Evolutionary conservation across 2,888 invertebrate species (phyloP).

Genomic region (Aphodius granarius): DNA sequence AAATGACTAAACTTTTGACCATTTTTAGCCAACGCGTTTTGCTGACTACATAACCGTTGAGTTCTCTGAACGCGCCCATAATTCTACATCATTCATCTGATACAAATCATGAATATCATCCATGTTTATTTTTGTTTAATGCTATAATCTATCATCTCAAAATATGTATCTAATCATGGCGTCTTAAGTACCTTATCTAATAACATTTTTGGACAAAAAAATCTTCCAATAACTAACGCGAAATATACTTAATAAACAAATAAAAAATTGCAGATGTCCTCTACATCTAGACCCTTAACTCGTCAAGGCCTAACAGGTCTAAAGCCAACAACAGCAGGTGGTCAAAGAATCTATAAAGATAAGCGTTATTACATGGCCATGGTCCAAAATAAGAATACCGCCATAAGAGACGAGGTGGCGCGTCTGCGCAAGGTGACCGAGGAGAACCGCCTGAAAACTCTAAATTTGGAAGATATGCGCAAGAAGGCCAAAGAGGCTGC

Average conservation of each 20-base stretch:
- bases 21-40: too few relatives aligned
- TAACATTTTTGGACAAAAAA: not conserved
- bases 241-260: too few relatives aligned
- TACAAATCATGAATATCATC: too few relatives aligned
- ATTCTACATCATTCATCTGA: too few relatives aligned
- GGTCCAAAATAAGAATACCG: conserved; percentile 35
- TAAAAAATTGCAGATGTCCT: conserved; percentile 26
- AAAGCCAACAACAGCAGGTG: conserved; percentile 33
- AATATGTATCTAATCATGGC: not conserved
- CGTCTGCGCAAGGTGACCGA: conserved; percentile 31
- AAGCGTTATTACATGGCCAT: conserved; percentile 35
- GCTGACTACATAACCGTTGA: too few relatives aligned
- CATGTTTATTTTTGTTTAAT: too few relatives aligned
- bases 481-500: conserved; percentile 34
- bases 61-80: too few relatives aligned
- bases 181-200: not conserved
- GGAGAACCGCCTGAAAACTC: conserved; percentile 32
- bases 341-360: conserved; percentile 38
- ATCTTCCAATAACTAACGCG: not conserved
- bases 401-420: conserved; percentile 34
- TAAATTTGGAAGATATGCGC: conserved; percentile 33
- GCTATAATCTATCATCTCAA: too few relatives aligned
- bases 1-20: too few relatives aligned
- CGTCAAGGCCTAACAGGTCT: conserved; percentile 38
- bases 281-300: conserved; percentile 39